Conservation (phyloP, 2,888 invertebrate genomes). For the Helobdella robusta region DNA sequence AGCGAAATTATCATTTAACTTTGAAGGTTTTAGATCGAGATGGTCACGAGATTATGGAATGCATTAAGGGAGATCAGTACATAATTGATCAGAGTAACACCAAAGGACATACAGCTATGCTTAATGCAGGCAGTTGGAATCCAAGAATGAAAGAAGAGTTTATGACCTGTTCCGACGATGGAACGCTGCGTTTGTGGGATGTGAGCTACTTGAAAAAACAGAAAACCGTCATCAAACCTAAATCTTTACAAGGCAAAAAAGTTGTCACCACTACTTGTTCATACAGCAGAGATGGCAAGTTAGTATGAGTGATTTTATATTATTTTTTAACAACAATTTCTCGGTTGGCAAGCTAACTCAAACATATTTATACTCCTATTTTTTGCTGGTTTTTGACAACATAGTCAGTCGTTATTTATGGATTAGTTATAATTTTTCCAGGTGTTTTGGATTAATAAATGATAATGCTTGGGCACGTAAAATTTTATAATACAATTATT, state of each 20-base stretch:
- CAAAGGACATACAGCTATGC: conserved; percentile 76
- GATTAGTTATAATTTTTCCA: too few relatives aligned
- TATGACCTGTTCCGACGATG: conserved; percentile 84
- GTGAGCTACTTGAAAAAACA: conserved; percentile 61
- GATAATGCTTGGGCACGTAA: too few relatives aligned
- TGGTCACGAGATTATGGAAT: conserved; percentile 82
- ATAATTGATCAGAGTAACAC: conserved; percentile 63
- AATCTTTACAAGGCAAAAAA: conserved; percentile 61
- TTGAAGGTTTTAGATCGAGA: conserved; percentile 86
- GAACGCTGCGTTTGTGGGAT: conserved; percentile 84
- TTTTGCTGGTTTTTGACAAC: too few relatives aligned
- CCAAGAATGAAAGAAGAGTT: conserved; percentile 83
- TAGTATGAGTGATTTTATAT: too few relatives aligned
- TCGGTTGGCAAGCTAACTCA: too few relatives aligned
- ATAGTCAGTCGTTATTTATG: too few relatives aligned
- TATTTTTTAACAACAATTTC: too few relatives aligned
- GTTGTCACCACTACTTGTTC: conserved; percentile 73
- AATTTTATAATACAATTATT: too few relatives aligned
- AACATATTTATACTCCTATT: too few relatives aligned
- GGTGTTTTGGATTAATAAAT: too few relatives aligned
- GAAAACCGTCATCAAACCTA: conserved; percentile 71
- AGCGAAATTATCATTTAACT: too few relatives aligned
- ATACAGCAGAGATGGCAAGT: conserved; percentile 73
- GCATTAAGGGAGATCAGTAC: conserved; percentile 89
- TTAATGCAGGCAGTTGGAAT: conserved; percentile 87